phyloP scores from a whole-genome alignment of 2,888 invertebrate genomes.

The Eustalomyia histrio region DNA sequence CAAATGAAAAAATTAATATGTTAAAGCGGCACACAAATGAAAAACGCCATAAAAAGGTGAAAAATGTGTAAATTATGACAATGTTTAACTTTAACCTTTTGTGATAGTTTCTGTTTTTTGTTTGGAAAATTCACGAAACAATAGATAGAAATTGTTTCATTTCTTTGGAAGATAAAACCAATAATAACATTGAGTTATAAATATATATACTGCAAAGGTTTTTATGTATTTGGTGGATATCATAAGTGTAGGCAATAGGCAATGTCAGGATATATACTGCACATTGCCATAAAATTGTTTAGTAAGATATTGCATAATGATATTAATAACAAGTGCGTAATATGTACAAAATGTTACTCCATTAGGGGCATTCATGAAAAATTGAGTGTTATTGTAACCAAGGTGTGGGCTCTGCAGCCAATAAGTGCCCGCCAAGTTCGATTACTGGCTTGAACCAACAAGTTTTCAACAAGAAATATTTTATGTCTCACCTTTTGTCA shows the following conservation, averaged over 20 bases:
- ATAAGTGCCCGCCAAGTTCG: no score
- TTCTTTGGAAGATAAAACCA: neutral
- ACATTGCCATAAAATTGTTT: neutral
- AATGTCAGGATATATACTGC: neutral
- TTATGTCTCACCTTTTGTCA: no score
- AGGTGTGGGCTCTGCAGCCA: no score
- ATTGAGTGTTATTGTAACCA: neutral
- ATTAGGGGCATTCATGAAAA: neutral
- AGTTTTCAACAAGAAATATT: no score
- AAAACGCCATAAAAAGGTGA: constrained; percentile 44
- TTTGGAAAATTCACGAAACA: neutral
- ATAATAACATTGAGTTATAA: constrained; percentile 14
- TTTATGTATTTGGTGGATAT: neutral
- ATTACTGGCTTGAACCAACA: no score
- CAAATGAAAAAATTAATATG: constrained; percentile 27
- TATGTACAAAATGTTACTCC: neutral
- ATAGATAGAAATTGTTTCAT: neutral
- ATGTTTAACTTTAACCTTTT: constrained; percentile 25
- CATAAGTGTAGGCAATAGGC: neutral
- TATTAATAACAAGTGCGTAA: constrained; percentile 13
- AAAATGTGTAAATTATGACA: constrained; percentile 8
- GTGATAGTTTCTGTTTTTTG: neutral
- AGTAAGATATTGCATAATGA: neutral
- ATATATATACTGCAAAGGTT: constrained; percentile 27
- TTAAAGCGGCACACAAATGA: constrained; percentile 5